phyloP scores from a whole-genome alignment of 2,113 vertebrate genomes.

The Brachypteracias leptosomus region DNA sequence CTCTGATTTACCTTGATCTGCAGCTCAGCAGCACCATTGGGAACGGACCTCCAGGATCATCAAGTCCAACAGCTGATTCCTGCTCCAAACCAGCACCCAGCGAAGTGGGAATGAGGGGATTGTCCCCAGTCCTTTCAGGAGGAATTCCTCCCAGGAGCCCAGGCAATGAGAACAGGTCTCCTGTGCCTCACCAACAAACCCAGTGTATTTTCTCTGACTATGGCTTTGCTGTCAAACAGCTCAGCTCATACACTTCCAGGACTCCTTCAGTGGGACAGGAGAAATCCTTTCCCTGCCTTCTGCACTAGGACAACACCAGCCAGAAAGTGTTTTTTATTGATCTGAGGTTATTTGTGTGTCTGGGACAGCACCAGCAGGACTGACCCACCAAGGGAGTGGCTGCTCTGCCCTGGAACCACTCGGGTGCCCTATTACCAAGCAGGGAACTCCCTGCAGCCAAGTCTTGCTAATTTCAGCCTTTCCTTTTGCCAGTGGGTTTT shows the following conservation, averaged over 20 bases:
- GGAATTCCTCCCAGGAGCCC: background rate
- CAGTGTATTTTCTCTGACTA: background rate
- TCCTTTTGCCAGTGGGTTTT: background rate
- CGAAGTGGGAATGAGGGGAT: rapidly evolving
- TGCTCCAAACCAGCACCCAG: background rate
- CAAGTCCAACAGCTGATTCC: rapidly evolving
- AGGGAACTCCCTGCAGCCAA: background rate
- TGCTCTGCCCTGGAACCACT: background rate
- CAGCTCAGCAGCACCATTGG: background rate
- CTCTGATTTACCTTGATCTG: background rate
- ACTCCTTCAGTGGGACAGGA: background rate
- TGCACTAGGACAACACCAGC: background rate
- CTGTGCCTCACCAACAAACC: background rate
- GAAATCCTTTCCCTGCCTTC: background rate
- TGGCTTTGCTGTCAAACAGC: background rate
- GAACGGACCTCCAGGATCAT: no score
- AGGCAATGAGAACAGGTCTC: background rate
- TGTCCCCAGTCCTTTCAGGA: rapidly evolving
- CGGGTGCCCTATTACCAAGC: background rate
- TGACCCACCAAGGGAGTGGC: background rate
- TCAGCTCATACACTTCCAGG: rapidly evolving
- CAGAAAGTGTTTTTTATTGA: background rate
- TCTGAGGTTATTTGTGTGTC: background rate
- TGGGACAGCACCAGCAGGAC: background rate
- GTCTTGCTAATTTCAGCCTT: background rate